Evolutionary conservation across 2,888 invertebrate species (phyloP), one percentile per base, ranked within the genome.

Genomic region (Ophion obscuratus): DNA sequence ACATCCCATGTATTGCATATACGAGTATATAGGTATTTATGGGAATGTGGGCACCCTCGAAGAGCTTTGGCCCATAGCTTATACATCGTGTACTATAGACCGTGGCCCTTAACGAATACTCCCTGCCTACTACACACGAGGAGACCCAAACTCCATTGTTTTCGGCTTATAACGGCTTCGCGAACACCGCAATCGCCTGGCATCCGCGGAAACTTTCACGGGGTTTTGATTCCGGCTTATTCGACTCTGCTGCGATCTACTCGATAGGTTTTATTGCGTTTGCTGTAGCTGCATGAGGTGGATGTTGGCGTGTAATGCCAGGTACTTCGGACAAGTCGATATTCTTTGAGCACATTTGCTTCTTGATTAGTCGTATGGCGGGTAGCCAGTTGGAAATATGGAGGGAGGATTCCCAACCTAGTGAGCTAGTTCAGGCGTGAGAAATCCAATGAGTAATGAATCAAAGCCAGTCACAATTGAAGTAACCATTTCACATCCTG

Each of bases 111-210:
- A 83, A 83, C 83, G 86, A 86, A 83, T 86, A 74, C 67, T 76
- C 82, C 80, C 66, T 62, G 44, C 73, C 78, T 57, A 61, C 78
- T 47, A 59, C 71, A 79, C 68, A 73, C 66, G 40, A 57, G 59
- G 64, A 78, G 81, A 83, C 73, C 77, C 70, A 74, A 64, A 74
- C 82, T 85, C 89, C 87, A 91, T 91, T 91, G 91, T 91, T 91
- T 91, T 91, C 90, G 88, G 91, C 91, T 91, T 91, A 91, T 90
- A 89, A 89, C 89, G 87, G 88, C 88, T 88, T 83, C 70, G 71
- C 85, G 88, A 88, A 83, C 87, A 88, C 36, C 68, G 44, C 86
- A 61, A 86, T 83, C 76, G 68, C 67, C 77, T 66, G 62, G 73
- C 73, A 68, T 70, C 88, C 87, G 73, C 68, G 78, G 85, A 87